Percentiles rank a stretch among this genome's conserved stretches.
phyloP scores from a whole-genome alignment of 2,888 invertebrate genomes.

The Diadegma fenestrale region DNA sequence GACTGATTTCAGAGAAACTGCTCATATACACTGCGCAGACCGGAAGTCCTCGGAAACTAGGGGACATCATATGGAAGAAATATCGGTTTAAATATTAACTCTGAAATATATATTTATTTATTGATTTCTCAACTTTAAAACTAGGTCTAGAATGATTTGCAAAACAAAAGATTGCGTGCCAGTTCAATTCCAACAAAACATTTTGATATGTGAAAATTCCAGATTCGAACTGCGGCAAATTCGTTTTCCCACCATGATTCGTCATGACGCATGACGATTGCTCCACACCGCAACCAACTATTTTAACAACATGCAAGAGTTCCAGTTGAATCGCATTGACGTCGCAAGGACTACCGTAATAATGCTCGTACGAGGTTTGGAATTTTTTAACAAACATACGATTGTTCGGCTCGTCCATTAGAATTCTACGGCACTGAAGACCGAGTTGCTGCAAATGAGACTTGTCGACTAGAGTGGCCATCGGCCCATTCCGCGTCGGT shows the following conservation, averaged over 20 bases:
- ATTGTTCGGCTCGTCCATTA: conserved; percentile 87
- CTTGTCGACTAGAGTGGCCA: conserved; percentile 86
- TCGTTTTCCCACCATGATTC: conserved; percentile 85
- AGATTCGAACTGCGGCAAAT: conserved; percentile 83
- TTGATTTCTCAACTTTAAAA: too few species aligned
- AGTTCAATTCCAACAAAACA: too few species aligned
- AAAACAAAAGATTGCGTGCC: too few species aligned
- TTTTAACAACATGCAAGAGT: conserved; percentile 85
- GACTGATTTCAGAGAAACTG: too few species aligned
- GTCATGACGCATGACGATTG: conserved; percentile 85
- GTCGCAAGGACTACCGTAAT: conserved; percentile 83
- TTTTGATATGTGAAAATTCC: too few species aligned
- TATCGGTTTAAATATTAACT: too few species aligned
- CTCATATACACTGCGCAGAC: too few species aligned
- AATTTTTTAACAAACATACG: conserved; percentile 85
- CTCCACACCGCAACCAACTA: conserved; percentile 78
- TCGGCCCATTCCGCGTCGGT: conserved; percentile 84
- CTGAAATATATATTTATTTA: too few species aligned
- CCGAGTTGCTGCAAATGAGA: conserved; percentile 85
- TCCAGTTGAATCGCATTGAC: conserved; percentile 84
- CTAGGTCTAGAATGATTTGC: too few species aligned
- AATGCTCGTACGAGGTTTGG: conserved; percentile 83
- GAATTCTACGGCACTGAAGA: conserved; percentile 86
- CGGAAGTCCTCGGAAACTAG: too few species aligned
- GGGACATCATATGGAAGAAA: too few species aligned